These are phyloP conservation scores for Caenorhabditis uteleia DNA, from an alignment of 2,888 invertebrate genomes.

Conservation along the genomic window DNA sequence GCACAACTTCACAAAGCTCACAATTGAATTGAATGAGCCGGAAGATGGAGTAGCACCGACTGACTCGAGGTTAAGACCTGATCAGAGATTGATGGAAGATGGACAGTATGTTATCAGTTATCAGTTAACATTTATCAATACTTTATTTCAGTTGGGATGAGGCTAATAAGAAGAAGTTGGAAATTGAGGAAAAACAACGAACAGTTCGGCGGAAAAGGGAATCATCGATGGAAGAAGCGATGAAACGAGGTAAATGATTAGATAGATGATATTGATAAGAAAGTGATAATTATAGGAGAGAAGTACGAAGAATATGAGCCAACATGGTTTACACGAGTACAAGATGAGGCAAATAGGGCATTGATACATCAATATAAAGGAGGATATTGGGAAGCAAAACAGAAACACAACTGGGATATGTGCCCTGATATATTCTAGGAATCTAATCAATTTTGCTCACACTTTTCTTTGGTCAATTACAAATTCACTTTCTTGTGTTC, in stretches of 20 bases:
- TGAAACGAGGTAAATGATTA: slow-evolving; percentile 71
- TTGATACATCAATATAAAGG: slow-evolving; percentile 76
- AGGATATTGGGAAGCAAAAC: slow-evolving; percentile 91
- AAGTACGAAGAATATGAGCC: slow-evolving; percentile 82
- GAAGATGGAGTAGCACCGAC: slow-evolving; percentile 92
- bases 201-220: slow-evolving; percentile 81
- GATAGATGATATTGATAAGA: slow-evolving; percentile 1
- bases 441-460: no score
- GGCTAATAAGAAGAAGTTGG: slow-evolving; percentile 78
- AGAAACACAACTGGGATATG: slow-evolving; percentile 83
- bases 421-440: slow-evolving; percentile 90
- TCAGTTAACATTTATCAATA: background rate
- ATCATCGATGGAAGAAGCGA: slow-evolving; percentile 78
- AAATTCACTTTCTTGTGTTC: no score
- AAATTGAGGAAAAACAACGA: slow-evolving; percentile 94
- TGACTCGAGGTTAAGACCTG: slow-evolving; percentile 88
- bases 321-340: slow-evolving; percentile 84
- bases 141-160: slow-evolving; percentile 79
- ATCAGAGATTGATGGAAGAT: slow-evolving; percentile 96
- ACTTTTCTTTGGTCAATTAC: no score
- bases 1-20: slow-evolving; percentile 93
- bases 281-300: slow-evolving; percentile 60
- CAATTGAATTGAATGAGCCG: slow-evolving; percentile 92
- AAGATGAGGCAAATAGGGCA: slow-evolving; percentile 50
- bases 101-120: slow-evolving; percentile 70